Conservation (phyloP, 2,113 vertebrate genomes). For the Pelecanoides urinatrix region DNA sequence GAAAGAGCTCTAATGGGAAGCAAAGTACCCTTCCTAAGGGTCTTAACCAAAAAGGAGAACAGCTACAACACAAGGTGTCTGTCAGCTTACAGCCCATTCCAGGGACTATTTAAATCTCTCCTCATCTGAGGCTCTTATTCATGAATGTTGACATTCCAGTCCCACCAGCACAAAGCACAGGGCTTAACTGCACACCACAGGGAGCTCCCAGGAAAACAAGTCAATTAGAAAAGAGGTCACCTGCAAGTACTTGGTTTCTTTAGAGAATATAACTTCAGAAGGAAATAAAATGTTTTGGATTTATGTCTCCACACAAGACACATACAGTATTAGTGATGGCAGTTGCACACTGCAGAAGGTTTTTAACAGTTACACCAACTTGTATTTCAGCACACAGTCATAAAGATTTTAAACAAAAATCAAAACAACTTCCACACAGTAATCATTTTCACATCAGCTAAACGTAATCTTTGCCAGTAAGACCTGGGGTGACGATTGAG, state of each 20-base stretch:
- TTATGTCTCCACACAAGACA: not conserved
- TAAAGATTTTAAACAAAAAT: not conserved
- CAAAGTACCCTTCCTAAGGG: not conserved
- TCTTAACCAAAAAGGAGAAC: not conserved
- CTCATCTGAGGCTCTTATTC: conserved; percentile 13
- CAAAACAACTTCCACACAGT: not conserved
- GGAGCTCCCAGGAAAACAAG: conserved; percentile 51
- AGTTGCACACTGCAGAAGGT: not conserved
- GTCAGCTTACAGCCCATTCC: not conserved
- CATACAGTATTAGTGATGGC: not conserved
- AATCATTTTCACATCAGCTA: not conserved
- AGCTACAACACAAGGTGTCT: conserved; percentile 22
- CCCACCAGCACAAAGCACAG: not conserved
- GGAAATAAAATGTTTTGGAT: not conserved
- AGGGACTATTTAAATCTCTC: conserved; percentile 25
- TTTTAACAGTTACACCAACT: not conserved
- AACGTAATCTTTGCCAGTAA: accelerated
- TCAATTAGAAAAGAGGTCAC: conserved; percentile 43
- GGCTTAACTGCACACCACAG: conserved; percentile 40
- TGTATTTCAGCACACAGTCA: not conserved
- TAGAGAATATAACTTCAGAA: not conserved
- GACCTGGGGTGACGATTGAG: not conserved
- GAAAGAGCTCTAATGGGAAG: not conserved
- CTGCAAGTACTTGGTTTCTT: conserved; percentile 1
- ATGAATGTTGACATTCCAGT: conserved; percentile 44